These are phyloP conservation scores for Hydroisotoma schaefferi DNA, from an alignment of 2,888 invertebrate genomes.

Conservation along the genomic window DNA sequence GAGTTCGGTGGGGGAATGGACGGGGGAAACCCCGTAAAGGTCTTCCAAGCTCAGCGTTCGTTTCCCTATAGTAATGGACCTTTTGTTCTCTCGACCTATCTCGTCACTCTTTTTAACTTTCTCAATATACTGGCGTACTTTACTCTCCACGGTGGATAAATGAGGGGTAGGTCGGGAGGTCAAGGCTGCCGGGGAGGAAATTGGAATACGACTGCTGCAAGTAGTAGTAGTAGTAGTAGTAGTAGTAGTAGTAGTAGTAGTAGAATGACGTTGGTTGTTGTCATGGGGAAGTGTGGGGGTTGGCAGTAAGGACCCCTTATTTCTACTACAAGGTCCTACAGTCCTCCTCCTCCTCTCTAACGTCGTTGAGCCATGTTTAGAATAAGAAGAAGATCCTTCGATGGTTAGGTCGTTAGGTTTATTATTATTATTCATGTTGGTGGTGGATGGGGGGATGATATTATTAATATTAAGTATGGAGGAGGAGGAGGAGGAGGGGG, in stretches of 20 bases:
- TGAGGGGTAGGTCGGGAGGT: not conserved
- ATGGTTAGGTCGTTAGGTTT: too few species aligned
- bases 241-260: not conserved
- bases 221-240: not conserved
- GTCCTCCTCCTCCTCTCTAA: not conserved
- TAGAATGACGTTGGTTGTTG: not conserved
- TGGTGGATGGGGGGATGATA: too few species aligned
- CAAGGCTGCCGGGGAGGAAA: not conserved
- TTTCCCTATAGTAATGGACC: too few species aligned
- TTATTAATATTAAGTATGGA: too few species aligned
- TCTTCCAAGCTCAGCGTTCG: constrained; percentile 35
- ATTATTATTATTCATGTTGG: too few species aligned
- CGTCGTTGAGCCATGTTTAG: too few species aligned
- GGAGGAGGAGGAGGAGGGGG: not conserved
- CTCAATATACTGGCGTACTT: constrained; percentile 42
- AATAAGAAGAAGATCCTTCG: too few species aligned
- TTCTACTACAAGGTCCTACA: not conserved
- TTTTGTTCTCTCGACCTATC: constrained; percentile 27
- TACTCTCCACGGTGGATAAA: constrained; percentile 40
- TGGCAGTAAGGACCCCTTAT: not conserved
- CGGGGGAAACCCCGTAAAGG: constrained; percentile 29
- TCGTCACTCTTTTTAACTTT: constrained; percentile 36
- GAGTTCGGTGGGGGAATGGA: not conserved
- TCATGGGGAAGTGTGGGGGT: not conserved
- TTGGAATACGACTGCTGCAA: too few species aligned